Percentiles rank a stretch among this genome's conserved stretches.
phyloP scores from a whole-genome alignment of 1,140 invertebrate genomes.

The Drosophila burlai region DNA sequence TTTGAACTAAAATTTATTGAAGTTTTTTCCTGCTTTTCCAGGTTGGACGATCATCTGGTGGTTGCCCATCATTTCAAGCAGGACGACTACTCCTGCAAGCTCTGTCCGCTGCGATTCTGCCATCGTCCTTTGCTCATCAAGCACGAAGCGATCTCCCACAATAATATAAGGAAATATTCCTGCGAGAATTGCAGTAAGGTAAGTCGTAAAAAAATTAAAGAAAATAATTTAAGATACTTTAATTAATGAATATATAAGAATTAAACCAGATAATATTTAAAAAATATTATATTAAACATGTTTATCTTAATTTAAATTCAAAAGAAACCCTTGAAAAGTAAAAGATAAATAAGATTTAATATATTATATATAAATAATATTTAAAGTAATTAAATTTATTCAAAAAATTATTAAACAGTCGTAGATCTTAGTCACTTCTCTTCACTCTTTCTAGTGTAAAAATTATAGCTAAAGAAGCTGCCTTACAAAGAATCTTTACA shows the following conservation, averaged over 20 bases:
- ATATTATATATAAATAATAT: no score
- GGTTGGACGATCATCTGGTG: constrained; percentile 93
- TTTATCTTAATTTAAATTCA: no score
- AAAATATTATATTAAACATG: no score
- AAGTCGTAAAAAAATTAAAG: constrained; percentile 47
- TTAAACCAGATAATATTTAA: no score
- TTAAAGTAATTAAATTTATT: no score
- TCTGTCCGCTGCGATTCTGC: constrained; percentile 93
- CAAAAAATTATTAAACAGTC: no score
- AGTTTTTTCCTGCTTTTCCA: constrained; percentile 82
- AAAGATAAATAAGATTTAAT: no score
- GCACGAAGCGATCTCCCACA: constrained; percentile 93
- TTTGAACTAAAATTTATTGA: neutral
- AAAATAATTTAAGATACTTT: neutral
- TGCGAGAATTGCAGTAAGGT: constrained; percentile 98
- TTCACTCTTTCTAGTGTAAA: neutral
- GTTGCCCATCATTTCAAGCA: constrained; percentile 90
- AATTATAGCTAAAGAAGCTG: neutral
- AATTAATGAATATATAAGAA: neutral
- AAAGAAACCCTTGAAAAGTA: neutral
- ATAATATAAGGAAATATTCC: constrained; percentile 92
- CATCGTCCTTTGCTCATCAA: constrained; percentile 93
- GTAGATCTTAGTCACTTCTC: no score
- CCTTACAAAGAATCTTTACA: no score
- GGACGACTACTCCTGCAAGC: constrained; percentile 93